These are phyloP conservation scores for Hepsetus odoe DNA, from an alignment of 2,113 vertebrate genomes.

Conservation along the genomic window DNA sequence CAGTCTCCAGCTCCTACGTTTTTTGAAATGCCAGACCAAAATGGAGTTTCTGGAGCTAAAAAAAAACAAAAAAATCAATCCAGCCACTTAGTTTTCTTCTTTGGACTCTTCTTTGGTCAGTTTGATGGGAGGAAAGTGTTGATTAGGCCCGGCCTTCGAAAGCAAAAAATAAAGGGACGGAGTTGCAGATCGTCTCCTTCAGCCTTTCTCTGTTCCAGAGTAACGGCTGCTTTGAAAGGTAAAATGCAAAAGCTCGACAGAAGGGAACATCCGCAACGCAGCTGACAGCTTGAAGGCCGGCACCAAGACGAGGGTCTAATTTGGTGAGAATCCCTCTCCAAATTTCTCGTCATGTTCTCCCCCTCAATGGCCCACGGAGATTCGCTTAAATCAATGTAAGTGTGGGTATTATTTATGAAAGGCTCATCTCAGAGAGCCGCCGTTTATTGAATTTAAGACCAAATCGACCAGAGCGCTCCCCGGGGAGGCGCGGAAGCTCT, in stretches of 20 bases:
- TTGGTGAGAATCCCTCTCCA: background rate
- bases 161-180: no score
- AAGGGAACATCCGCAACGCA: background rate
- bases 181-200: no score
- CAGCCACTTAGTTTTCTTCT: no score
- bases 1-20: constrained; percentile 16
- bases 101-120: no score
- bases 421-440: constrained; percentile 19
- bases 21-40: constrained; percentile 26
- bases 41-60: constrained; percentile 3
- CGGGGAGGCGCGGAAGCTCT: background rate
- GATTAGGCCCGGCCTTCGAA: no score
- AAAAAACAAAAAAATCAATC: background rate
- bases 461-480: constrained; percentile 34
- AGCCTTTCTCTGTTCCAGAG: no score
- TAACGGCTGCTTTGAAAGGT: background rate
- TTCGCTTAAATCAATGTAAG: constrained; percentile 44
- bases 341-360: background rate
- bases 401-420: constrained; percentile 28
- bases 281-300: background rate
- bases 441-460: constrained; percentile 41
- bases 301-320: background rate
- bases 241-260: background rate
- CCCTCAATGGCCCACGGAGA: background rate
- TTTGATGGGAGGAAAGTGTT: background rate